A percentile compares a stretch with the other conserved stretches of the same genome.
Evolutionary conservation across 2,888 invertebrate species (phyloP).

Genomic region (Acrobasis suavella): DNA sequence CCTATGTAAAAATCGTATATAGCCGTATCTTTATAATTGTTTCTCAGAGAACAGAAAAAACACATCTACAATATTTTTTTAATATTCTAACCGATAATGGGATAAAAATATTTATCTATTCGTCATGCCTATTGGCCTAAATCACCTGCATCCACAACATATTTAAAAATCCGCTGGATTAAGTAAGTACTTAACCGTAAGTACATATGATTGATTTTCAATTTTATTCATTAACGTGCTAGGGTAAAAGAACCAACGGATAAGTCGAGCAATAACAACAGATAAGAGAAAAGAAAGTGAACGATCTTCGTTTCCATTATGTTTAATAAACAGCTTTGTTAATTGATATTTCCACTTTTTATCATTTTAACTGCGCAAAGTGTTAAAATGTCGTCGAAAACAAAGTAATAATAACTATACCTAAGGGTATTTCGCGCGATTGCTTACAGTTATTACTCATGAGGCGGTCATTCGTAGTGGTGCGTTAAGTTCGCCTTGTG

Average conservation of each 20-base stretch:
- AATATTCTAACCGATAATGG: too few relatives aligned
- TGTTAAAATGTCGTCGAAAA: slow-evolving; percentile 43
- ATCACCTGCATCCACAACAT: too few relatives aligned
- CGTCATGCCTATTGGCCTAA: too few relatives aligned
- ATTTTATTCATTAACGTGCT: slow-evolving; percentile 8
- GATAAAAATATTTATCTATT: too few relatives aligned
- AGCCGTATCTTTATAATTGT: too few relatives aligned
- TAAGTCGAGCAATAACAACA: slow-evolving; percentile 59
- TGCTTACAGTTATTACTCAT: slow-evolving; percentile 22
- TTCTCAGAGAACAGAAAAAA: too few relatives aligned
- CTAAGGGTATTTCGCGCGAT: background rate
- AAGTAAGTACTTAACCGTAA: too few relatives aligned
- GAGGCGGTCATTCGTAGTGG: slow-evolving; percentile 19
- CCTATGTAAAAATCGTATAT: too few relatives aligned
- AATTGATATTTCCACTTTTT: slow-evolving; percentile 63
- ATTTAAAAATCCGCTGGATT: too few relatives aligned
- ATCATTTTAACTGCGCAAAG: slow-evolving; percentile 50
- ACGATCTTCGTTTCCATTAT: slow-evolving; percentile 58
- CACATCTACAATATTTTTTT: too few relatives aligned
- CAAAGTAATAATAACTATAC: slow-evolving; percentile 32
- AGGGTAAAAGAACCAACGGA: slow-evolving; percentile 72
- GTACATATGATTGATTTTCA: background rate
- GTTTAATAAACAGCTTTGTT: slow-evolving; percentile 64
- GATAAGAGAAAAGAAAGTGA: slow-evolving; percentile 65
- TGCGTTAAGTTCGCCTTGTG: slow-evolving; percentile 17